These are phyloP conservation scores for Pristionchus japonicus DNA, from an alignment of 2,888 invertebrate species.

Conservation along the genomic window DNA sequence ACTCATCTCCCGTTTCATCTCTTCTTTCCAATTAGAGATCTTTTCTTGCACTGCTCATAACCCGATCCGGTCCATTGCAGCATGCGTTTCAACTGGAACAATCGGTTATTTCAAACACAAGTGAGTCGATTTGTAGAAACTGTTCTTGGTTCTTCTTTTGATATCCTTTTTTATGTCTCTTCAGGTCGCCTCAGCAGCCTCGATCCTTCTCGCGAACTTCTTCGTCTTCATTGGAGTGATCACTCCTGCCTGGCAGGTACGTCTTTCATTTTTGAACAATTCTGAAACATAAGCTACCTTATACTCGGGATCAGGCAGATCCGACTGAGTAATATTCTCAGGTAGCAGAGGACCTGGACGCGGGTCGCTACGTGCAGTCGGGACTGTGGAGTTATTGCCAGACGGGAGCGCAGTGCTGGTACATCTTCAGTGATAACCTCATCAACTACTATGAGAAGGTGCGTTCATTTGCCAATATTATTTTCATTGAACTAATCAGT, in stretches of 20 bases:
- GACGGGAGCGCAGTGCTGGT: constrained; percentile 65
- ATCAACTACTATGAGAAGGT: constrained; percentile 74
- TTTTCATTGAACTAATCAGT: neutral
- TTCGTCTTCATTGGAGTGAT: constrained; percentile 67
- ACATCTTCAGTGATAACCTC: constrained; percentile 73
- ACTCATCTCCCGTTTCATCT: neutral
- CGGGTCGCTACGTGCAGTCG: constrained; percentile 65
- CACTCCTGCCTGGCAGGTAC: constrained; percentile 74
- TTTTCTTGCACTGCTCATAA: neutral
- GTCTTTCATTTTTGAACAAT: too few relatives aligned
- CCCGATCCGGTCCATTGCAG: neutral
- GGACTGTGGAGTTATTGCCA: constrained; percentile 74
- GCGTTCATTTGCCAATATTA: neutral
- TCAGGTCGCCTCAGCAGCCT: constrained; percentile 59
- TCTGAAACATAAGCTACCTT: too few relatives aligned
- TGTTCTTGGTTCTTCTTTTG: neutral
- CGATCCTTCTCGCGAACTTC: constrained; percentile 59
- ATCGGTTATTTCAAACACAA: constrained; percentile 45
- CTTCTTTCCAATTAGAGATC: neutral
- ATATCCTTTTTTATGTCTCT: constrained; percentile 16
- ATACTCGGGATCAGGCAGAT: too few relatives aligned
- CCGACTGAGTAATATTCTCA: too few relatives aligned
- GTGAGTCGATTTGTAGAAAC: neutral
- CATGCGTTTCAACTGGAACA: constrained; percentile 44
- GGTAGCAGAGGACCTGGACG: constrained; percentile 74